Percentiles rank a stretch among this genome's conserved stretches.
Conservation (phyloP, 2,113 vertebrate genomes). For the Gavialis gangeticus region DNA sequence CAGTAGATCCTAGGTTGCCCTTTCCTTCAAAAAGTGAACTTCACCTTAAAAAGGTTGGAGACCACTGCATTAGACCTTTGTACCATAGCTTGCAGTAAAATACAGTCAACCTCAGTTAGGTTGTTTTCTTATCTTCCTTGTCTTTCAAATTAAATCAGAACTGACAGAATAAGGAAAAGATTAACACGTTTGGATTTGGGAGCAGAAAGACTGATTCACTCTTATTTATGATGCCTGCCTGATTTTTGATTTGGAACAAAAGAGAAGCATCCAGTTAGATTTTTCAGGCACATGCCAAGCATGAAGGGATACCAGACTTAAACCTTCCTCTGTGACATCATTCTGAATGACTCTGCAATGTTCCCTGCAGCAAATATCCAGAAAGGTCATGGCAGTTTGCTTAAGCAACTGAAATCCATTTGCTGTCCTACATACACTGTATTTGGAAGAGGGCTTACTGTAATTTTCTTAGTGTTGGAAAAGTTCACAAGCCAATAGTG, state of each 20-base stretch:
- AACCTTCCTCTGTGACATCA: not conserved
- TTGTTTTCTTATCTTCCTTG: not conserved
- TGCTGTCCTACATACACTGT: not conserved
- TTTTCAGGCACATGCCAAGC: slow-evolving; percentile 19
- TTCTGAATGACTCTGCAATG: not conserved
- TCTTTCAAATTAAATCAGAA: slow-evolving; percentile 12
- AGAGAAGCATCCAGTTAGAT: not conserved
- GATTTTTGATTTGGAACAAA: slow-evolving; percentile 25
- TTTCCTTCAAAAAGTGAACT: too few species aligned
- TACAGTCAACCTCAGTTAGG: not conserved
- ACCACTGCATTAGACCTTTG: not conserved
- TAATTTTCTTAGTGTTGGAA: not conserved
- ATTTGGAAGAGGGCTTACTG: not conserved
- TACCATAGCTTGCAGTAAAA: not conserved
- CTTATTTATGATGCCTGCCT: slow-evolving; percentile 5
- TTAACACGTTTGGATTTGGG: not conserved
- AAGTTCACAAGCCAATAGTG: not conserved
- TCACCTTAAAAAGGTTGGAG: too few species aligned
- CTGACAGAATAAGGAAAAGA: slow-evolving; percentile 5
- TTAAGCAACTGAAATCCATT: slow-evolving; percentile 31
- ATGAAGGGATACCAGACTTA: slow-evolving; percentile 18
- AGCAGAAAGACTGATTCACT: slow-evolving; percentile 19
- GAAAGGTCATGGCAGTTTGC: slow-evolving; percentile 16
- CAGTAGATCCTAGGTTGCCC: not conserved
- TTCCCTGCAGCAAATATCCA: slow-evolving; percentile 20